Base-by-base conservation (phyloP, 64 coral and sea anemone species). In the Dendrophyllia cribrosa region DNA sequence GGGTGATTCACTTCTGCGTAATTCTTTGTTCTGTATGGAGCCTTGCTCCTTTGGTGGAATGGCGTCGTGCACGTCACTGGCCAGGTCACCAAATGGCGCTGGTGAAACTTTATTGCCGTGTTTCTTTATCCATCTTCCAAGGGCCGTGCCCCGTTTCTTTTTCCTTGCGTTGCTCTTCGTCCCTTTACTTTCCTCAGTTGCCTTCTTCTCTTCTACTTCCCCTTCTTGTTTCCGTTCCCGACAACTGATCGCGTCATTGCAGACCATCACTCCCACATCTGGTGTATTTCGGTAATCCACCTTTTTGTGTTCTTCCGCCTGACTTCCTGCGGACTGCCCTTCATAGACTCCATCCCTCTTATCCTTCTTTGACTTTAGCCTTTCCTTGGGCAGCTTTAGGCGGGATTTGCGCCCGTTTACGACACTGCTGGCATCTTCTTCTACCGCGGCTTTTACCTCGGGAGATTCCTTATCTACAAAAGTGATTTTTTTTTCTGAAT, bases 101-200 rank as follows among this genome's bases (percentile, higher is more conserved):
- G 80, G 80, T 67, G 80, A 60, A 17, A 84, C 80, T 49, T 60
- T 67, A 34, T 62, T 62, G 19, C 61, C 64, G 10, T 11, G 19
- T 9, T 51, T 84, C 19, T 84, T 84, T 2, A 84, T 14, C 80
- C 80, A 84, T 23, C 5, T 68, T 45, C 61, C 80, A 23, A 84
- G 46, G 21, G 61, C 60, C 2, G 61, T 84, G 3, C 80, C 44
- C 1, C 61, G 80, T 15, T 59, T 59, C 9, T 82, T 58, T 63
- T 47, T 59, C 2, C 17, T 19, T 20, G 13, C 0, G 19, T 64
- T 82, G 34, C 3, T 15, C 43, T 23, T 50, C 17, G 11, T 13
- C 13, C 10, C 43, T 7, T 48, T 19, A 4, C 5, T 47, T 16
- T 7, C 80, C 22, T 51, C 16, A 20, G 23, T 7, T 10, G 12